Percentiles rank a stretch among this genome's conserved stretches.
phyloP scores from a whole-genome alignment of 2,113 vertebrate species.

The Hemiscyllium ocellatum region DNA sequence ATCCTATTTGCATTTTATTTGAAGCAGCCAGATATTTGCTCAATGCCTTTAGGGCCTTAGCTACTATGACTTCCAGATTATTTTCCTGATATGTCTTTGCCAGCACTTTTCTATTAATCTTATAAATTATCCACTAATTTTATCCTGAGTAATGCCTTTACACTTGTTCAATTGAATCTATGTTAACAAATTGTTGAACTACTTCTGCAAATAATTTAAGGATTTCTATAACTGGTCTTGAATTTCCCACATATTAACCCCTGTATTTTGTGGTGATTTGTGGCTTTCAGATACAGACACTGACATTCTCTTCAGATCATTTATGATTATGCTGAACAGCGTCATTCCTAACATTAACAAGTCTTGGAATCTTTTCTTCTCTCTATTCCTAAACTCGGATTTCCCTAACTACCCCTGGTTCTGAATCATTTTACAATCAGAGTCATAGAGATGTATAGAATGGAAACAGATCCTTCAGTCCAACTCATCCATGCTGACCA shows the following conservation, averaged over 20 bases:
- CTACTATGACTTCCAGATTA: neutral
- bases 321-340: neutral
- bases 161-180: neutral
- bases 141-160: neutral
- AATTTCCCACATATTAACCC: neutral
- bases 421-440: neutral
- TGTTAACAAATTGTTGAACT: neutral
- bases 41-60: neutral
- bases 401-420: neutral
- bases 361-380: neutral
- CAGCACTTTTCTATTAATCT: neutral
- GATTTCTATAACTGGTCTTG: neutral
- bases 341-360: neutral
- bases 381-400: neutral
- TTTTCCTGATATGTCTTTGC: neutral
- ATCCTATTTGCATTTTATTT: neutral
- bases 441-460: too few species aligned
- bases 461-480: too few species aligned
- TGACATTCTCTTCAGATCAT: neutral
- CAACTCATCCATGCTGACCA: too few species aligned
- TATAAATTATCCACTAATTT: conserved; percentile 5
- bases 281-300: neutral
- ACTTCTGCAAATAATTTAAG: neutral
- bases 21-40: neutral
- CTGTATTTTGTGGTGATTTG: neutral